Percentiles rank a stretch among this genome's conserved stretches.
Evolutionary conservation across 1,140 invertebrate genomes (phyloP).

Genomic region (Drusus annulatus): DNA sequence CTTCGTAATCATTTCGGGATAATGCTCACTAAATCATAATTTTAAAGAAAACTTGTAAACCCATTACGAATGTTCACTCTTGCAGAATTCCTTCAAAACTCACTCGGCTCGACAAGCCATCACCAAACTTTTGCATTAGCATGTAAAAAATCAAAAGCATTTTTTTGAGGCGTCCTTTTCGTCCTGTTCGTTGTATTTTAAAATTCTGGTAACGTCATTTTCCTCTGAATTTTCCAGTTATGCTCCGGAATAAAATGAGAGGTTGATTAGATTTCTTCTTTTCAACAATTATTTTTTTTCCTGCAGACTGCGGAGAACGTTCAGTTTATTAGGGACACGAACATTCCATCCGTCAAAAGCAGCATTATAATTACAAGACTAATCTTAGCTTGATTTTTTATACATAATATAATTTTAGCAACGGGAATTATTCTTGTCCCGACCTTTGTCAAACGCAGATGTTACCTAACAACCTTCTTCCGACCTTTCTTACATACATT

Average conservation of each 20-base stretch:
- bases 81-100: neutral
- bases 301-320: too few relatives aligned
- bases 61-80: conserved; percentile 1
- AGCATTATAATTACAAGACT: conserved; percentile 19
- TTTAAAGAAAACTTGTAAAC: neutral
- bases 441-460: conserved; percentile 26
- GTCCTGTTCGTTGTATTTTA: too few relatives aligned
- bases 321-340: neutral
- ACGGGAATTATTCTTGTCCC: conserved; percentile 10
- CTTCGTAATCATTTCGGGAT: too few relatives aligned
- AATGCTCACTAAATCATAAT: neutral
- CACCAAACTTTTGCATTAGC: conserved; percentile 22
- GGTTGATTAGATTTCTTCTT: too few relatives aligned
- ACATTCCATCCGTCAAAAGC: conserved; percentile 18
- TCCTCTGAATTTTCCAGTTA: too few relatives aligned
- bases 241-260: too few relatives aligned
- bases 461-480: too few relatives aligned
- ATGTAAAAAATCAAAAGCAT: conserved; percentile 1
- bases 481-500: too few relatives aligned
- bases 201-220: too few relatives aligned
- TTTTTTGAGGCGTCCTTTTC: neutral
- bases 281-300: too few relatives aligned
- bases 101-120: neutral
- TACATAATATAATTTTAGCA: neutral
- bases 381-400: conserved; percentile 1